These are phyloP conservation scores for Opisthograptis luteolata DNA, from an alignment of 2,888 invertebrate genomes.

Conservation along the genomic window DNA sequence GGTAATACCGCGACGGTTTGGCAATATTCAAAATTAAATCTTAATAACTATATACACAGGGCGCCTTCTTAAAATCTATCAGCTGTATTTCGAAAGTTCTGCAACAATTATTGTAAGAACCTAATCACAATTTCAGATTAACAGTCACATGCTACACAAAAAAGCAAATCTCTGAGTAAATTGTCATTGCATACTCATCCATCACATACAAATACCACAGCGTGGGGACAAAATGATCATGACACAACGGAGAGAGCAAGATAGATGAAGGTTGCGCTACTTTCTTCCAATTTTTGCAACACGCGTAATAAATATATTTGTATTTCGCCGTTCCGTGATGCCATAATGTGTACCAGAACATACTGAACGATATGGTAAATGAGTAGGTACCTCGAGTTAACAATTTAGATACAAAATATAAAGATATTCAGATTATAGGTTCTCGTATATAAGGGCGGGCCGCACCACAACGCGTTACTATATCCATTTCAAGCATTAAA, in stretches of 20 bases:
- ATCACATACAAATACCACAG: not conserved
- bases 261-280: too few relatives aligned
- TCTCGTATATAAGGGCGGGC: too few relatives aligned
- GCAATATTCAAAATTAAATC: not conserved
- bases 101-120: not conserved
- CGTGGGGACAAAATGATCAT: not conserved
- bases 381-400: not conserved
- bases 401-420: not conserved
- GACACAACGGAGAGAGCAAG: not conserved
- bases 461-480: too few relatives aligned
- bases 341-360: not conserved
- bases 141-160: constrained; percentile 10
- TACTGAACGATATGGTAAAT: not conserved
- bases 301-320: too few relatives aligned
- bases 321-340: not conserved
- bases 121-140: constrained; percentile 1
- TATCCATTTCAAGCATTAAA: too few relatives aligned
- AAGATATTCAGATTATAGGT: too few relatives aligned
- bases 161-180: constrained; percentile 4
- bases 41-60: too few relatives aligned
- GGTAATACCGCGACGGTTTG: not conserved
- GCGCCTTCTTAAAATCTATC: too few relatives aligned
- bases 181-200: constrained; percentile 1
- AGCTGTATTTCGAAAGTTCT: not conserved
- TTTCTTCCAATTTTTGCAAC: too few relatives aligned